These are phyloP conservation scores for Chrysodeixis includens DNA, from an alignment of 2,888 invertebrate genomes.

Conservation along the genomic window DNA sequence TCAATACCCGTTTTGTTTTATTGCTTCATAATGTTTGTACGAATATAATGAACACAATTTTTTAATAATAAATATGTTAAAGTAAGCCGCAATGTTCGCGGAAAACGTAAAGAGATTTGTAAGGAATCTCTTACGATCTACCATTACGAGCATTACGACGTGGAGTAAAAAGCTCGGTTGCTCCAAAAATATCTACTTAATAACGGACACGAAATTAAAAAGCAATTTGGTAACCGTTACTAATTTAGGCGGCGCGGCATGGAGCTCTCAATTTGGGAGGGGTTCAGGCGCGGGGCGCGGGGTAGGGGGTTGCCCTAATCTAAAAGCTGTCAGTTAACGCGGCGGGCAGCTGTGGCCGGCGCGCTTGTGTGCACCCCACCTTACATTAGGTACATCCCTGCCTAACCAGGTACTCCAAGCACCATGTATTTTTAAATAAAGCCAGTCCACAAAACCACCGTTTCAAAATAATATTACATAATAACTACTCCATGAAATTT, in stretches of 20 bases:
- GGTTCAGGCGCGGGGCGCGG: slow-evolving; percentile 66
- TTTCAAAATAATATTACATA: slow-evolving; percentile 38
- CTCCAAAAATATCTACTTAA: slow-evolving; percentile 76
- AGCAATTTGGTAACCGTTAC: slow-evolving; percentile 88
- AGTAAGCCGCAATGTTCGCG: slow-evolving; percentile 23
- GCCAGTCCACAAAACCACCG: slow-evolving; percentile 36
- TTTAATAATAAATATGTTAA: slow-evolving; percentile 49
- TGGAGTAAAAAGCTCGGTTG: slow-evolving; percentile 61
- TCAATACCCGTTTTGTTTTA: slow-evolving; percentile 75
- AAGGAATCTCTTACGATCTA: slow-evolving; percentile 34
- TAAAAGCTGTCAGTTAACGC: slow-evolving; percentile 87
- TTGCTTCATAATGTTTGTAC: slow-evolving; percentile 60
- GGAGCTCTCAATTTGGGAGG: slow-evolving; percentile 85
- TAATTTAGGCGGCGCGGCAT: slow-evolving; percentile 84
- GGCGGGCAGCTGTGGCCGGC: slow-evolving; percentile 79
- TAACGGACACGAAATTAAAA: slow-evolving; percentile 86
- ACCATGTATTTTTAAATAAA: slow-evolving; percentile 35
- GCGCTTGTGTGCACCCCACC: slow-evolving; percentile 71
- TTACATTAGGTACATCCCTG: slow-evolving; percentile 68
- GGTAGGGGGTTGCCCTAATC: slow-evolving; percentile 78
- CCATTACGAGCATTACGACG: slow-evolving; percentile 45
- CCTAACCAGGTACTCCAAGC: slow-evolving; percentile 44
- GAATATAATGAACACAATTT: slow-evolving; percentile 50
- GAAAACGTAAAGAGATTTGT: slow-evolving; percentile 22
- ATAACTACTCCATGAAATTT: slow-evolving; percentile 61